These are phyloP conservation scores for Cephus pulcher DNA, from an alignment of 2,888 invertebrate species.

Conservation along the genomic window DNA sequence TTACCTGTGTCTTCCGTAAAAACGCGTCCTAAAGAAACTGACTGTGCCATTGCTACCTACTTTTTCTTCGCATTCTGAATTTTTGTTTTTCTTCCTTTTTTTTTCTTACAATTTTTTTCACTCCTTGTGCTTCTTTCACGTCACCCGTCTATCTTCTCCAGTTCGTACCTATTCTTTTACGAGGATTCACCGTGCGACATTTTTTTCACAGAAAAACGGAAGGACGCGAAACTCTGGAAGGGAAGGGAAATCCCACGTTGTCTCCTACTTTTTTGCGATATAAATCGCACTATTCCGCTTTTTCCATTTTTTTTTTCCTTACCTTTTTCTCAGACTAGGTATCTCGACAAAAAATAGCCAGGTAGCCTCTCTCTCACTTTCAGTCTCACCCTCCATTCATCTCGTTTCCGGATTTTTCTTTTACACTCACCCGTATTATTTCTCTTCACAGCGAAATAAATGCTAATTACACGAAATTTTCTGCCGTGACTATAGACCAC, in stretches of 20 bases:
- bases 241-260: neutral
- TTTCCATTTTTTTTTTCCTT: conserved; percentile 1
- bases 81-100: conserved; percentile 10
- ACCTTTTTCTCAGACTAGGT: conserved; percentile 3
- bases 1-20: neutral
- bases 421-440: neutral
- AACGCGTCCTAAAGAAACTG: neutral
- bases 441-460: conserved; percentile 18
- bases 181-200: neutral
- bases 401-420: neutral
- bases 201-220: neutral
- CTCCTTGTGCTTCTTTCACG: neutral
- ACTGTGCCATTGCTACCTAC: neutral
- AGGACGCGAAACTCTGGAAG: neutral
- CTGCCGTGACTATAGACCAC: neutral
- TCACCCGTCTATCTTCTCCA: neutral
- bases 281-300: neutral
- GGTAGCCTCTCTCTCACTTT: neutral
- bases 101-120: neutral
- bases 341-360: neutral
- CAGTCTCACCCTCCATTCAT: neutral
- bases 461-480: conserved; percentile 49
- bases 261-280: neutral
- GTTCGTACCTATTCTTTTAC: neutral
- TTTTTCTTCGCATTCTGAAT: neutral